Percentiles rank a stretch among this genome's conserved stretches.
These are phyloP conservation scores for Zosterops borbonicus DNA, from an alignment of 2,113 vertebrate species.

Conservation along the genomic window DNA sequence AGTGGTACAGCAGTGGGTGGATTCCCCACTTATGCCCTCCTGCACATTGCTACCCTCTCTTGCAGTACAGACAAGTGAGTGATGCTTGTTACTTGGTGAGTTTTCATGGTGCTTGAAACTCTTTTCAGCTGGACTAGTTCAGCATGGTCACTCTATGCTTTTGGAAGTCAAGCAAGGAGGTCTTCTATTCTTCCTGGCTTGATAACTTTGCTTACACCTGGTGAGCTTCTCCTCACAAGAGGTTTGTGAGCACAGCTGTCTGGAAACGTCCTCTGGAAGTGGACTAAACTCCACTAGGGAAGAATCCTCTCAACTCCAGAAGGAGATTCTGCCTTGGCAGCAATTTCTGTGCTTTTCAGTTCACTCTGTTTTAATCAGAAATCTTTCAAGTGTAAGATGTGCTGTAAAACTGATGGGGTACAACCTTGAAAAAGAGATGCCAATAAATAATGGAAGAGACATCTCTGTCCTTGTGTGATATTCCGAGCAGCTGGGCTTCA, in stretches of 20 bases:
- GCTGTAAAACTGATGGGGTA: constrained; percentile 16
- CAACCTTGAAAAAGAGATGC: constrained; percentile 11
- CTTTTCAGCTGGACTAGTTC: background rate
- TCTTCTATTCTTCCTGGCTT: background rate
- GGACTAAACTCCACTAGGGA: background rate
- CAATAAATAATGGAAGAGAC: constrained; percentile 24
- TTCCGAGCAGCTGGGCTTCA: constrained; percentile 18
- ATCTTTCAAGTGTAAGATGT: constrained; percentile 42
- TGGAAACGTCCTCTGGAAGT: background rate
- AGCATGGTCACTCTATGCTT: background rate
- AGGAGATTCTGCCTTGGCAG: constrained; percentile 16
- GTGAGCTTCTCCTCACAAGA: background rate
- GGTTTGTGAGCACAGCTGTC: background rate
- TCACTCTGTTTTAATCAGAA: constrained; percentile 36
- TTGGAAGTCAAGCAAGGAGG: background rate
- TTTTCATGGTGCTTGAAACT: background rate
- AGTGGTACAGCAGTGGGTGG: background rate
- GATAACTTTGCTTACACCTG: background rate
- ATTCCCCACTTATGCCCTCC: background rate
- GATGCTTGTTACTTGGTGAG: background rate
- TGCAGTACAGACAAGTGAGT: background rate
- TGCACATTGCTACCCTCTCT: background rate
- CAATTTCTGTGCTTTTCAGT: background rate
- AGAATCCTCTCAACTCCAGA: background rate
- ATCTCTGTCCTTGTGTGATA: background rate